Percentiles rank a stretch among this genome's conserved stretches.
These are phyloP conservation scores for Synodontis membranacea DNA, from an alignment of 2,113 vertebrate genomes.

Conservation along the genomic window DNA sequence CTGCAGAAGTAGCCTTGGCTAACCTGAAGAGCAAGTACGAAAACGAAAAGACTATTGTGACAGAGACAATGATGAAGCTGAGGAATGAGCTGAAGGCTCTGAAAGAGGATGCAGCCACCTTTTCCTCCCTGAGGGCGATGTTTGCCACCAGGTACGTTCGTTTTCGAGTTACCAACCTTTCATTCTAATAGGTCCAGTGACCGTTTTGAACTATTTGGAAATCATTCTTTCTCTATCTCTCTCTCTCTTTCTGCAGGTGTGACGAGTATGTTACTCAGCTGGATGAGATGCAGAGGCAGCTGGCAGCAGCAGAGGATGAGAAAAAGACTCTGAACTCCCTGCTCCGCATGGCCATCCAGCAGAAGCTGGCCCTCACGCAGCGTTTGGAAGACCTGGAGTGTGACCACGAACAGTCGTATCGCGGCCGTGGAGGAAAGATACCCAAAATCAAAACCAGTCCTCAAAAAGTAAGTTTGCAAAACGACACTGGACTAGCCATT, in stretches of 20 bases:
- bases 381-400: constrained; percentile 98
- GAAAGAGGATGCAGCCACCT: constrained; percentile 97
- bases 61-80: constrained; percentile 97
- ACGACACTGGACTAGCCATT: constrained; percentile 61
- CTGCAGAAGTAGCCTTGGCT: constrained; percentile 91
- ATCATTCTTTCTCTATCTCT: background rate
- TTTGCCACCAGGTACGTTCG: constrained; percentile 89
- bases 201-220: background rate
- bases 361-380: constrained; percentile 96
- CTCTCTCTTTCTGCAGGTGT: constrained; percentile 73
- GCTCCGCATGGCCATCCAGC: constrained; percentile 97
- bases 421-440: constrained; percentile 88
- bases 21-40: constrained; percentile 99
- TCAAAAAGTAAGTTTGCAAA: constrained; percentile 96
- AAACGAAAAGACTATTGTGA: constrained; percentile 97
- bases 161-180: background rate
- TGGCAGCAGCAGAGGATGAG: constrained; percentile 96
- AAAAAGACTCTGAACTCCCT: constrained; percentile 98
- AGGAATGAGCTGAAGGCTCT: constrained; percentile 96
- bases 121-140: constrained; percentile 97
- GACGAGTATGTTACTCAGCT: constrained; percentile 96
- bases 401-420: constrained; percentile 92
- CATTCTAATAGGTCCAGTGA: too few relatives aligned
- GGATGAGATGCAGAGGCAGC: constrained; percentile 98
- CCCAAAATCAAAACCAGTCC: constrained; percentile 90